Evolutionary conservation across 1,140 invertebrate genomes (phyloP).

Genomic region (Conopomorpha cramerella): DNA sequence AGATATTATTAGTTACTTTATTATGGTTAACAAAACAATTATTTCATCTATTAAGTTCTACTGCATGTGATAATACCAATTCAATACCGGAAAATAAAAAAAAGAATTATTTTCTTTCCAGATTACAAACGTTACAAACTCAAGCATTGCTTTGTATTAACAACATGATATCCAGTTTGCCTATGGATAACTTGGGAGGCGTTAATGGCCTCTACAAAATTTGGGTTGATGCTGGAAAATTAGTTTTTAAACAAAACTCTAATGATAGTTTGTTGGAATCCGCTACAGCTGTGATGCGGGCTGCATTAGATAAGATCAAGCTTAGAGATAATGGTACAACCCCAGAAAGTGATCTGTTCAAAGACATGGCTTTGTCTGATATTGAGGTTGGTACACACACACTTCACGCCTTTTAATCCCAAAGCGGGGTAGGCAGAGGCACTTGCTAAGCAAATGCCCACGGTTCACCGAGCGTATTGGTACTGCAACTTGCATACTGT

Average conservation of each 20-base stretch:
- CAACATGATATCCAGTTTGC: slow-evolving; percentile 67
- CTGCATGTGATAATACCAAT: not conserved
- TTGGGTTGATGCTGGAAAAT: slow-evolving; percentile 62
- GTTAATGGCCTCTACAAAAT: slow-evolving; percentile 56
- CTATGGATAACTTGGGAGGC: slow-evolving; percentile 65
- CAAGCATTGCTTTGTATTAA: slow-evolving; percentile 69
- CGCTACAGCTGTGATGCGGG: slow-evolving; percentile 68
- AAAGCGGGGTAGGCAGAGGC: no score
- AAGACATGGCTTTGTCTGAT: slow-evolving; percentile 42
- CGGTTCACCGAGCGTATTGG: no score
- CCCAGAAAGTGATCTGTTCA: slow-evolving; percentile 35
- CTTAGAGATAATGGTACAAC: slow-evolving; percentile 25
- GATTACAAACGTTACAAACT: slow-evolving; percentile 55
- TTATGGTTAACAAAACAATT: slow-evolving; percentile 2
- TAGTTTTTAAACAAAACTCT: slow-evolving; percentile 59
- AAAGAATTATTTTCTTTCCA: slow-evolving; percentile 18
- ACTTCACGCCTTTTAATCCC: no score
- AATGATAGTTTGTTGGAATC: slow-evolving; percentile 65
- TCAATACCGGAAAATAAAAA: not conserved
- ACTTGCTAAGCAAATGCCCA: no score
- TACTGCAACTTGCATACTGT: slow-evolving; percentile 6
- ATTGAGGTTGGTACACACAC: no score
- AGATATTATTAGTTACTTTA: not conserved
- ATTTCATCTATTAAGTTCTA: not conserved
- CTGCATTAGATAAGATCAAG: slow-evolving; percentile 61